Conservation (phyloP, 2,113 vertebrate genomes). For the Notothenia coriiceps region DNA sequence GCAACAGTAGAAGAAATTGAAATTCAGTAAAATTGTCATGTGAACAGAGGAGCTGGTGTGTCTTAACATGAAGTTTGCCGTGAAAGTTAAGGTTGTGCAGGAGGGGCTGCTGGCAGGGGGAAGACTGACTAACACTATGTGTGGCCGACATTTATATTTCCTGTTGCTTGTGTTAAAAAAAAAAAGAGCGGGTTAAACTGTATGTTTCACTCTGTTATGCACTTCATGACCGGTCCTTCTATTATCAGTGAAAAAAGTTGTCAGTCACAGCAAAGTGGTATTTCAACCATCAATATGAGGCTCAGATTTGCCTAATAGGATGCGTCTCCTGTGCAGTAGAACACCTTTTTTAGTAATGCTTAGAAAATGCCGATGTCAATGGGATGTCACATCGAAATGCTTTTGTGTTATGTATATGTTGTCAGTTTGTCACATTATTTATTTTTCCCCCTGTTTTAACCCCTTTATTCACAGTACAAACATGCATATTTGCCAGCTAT, state of each 20-base stretch:
- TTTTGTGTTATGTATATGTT: slow-evolving; percentile 67
- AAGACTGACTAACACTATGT: background rate
- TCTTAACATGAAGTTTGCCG: slow-evolving; percentile 9
- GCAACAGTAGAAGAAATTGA: slow-evolving; percentile 8
- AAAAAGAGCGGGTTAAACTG: background rate
- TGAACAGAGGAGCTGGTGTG: background rate
- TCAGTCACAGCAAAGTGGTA: slow-evolving; percentile 8
- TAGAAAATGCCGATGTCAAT: background rate
- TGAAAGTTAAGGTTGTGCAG: slow-evolving; percentile 5
- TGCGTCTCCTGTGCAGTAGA: slow-evolving; percentile 14
- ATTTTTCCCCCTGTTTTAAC: slow-evolving; percentile 56
- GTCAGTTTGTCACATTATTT: slow-evolving; percentile 65
- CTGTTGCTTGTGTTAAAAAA: background rate
- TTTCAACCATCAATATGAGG: slow-evolving; percentile 28
- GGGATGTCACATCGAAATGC: slow-evolving; percentile 3
- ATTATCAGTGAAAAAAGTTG: slow-evolving; percentile 14
- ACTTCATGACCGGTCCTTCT: slow-evolving; percentile 37
- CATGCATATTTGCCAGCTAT: slow-evolving; percentile 22
- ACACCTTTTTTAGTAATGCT: slow-evolving; percentile 11
- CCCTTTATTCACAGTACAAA: slow-evolving; percentile 30
- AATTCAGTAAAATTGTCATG: slow-evolving; percentile 36
- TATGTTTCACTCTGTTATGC: slow-evolving; percentile 10
- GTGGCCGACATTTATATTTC: slow-evolving; percentile 2
- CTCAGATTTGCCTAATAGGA: background rate
- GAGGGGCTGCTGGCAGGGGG: background rate